Percentiles rank a stretch among this genome's conserved stretches.
These are phyloP conservation scores for Pangasius djambal DNA, from an alignment of 2,797 vertebrate genomes.

Conservation along the genomic window DNA sequence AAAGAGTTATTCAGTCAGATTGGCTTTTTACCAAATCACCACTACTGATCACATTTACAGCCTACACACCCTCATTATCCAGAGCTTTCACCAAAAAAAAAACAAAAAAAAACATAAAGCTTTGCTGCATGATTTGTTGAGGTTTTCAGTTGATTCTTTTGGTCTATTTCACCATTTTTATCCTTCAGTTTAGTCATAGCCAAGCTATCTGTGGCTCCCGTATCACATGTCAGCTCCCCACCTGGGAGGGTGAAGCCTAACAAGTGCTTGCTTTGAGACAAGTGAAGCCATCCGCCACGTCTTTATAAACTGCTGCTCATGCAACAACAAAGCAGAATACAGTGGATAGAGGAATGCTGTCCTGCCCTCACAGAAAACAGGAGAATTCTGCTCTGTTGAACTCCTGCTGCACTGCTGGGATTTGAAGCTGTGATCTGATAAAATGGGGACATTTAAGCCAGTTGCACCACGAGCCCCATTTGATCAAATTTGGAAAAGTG, in stretches of 20 bases:
- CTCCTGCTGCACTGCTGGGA: not conserved
- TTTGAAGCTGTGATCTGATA: not conserved
- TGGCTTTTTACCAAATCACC: not conserved
- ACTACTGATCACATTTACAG: constrained; percentile 10
- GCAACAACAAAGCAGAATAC: not conserved
- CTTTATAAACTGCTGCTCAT: constrained; percentile 6
- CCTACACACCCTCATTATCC: not conserved
- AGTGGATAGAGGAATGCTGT: not conserved
- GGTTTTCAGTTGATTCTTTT: not conserved
- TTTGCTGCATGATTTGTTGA: not conserved
- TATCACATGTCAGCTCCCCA: not conserved
- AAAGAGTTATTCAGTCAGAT: not conserved
- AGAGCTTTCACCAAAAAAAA: not conserved
- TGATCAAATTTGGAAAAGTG: not conserved
- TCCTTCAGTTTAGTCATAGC: not conserved
- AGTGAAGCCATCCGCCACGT: not conserved
- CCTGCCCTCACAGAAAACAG: too few species aligned
- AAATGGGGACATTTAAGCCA: not conserved
- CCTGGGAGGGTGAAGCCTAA: constrained; percentile 6
- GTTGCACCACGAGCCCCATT: not conserved
- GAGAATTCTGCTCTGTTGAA: not conserved
- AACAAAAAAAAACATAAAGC: not conserved
- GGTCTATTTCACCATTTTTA: not conserved
- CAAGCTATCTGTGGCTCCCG: not conserved
- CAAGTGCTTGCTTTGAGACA: not conserved